Evolutionary conservation across 92 coral and sea anemone genomes (phyloP).

Genomic region (Chrysogorgia sp.): DNA sequence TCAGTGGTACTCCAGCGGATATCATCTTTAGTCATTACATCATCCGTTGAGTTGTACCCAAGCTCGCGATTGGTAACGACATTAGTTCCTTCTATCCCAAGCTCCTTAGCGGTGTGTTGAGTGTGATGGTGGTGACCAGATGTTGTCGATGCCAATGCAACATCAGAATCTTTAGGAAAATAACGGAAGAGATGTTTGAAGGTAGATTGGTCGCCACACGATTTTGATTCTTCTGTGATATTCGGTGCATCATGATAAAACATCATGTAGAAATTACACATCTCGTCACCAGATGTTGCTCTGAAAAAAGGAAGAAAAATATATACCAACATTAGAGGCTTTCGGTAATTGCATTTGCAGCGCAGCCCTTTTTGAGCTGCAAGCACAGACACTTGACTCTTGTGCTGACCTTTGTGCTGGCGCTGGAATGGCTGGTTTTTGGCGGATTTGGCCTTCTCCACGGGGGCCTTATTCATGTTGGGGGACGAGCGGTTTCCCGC

Average conservation of each 20-base stretch:
- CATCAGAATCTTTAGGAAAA: slow-evolving; percentile 37
- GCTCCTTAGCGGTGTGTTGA: not conserved
- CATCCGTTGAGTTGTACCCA: not conserved
- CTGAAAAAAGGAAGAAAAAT: slow-evolving; percentile 50
- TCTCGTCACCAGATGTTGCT: slow-evolving; percentile 75
- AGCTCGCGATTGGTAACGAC: not conserved
- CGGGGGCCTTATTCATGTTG: no score
- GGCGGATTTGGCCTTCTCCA: no score
- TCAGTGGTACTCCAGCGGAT: not conserved
- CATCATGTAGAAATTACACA: slow-evolving; percentile 99
- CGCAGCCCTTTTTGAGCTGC: no score
- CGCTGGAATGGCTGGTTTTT: no score
- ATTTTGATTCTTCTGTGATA: not conserved
- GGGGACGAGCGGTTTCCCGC: no score
- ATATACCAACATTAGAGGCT: no score
- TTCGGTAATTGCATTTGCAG: no score
- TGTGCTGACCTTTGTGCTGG: no score
- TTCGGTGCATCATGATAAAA: slow-evolving; percentile 68
- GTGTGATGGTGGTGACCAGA: slow-evolving; percentile 21
- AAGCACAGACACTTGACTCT: no score
- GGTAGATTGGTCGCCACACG: not conserved
- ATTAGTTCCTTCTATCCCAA: not conserved
- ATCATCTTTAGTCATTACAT: not conserved
- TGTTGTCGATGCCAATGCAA: slow-evolving; percentile 15
- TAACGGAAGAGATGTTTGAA: slow-evolving; percentile 6